These are phyloP conservation scores for Ceraclea dissimilis DNA, from an alignment of 2,888 invertebrate genomes.

Conservation along the genomic window DNA sequence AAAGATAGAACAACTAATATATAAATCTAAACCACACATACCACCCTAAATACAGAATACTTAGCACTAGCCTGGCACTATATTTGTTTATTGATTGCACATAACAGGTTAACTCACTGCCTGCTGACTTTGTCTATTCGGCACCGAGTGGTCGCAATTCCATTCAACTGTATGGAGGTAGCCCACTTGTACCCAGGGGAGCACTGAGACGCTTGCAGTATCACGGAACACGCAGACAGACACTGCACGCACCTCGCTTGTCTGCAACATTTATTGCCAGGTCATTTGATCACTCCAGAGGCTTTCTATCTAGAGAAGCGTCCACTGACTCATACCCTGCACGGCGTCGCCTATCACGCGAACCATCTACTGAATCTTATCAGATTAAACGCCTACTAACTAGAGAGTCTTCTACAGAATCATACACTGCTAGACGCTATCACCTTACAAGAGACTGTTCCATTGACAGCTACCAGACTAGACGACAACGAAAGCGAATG, in stretches of 20 bases:
- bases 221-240: slow-evolving; percentile 42
- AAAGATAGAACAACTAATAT: no score
- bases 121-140: slow-evolving; percentile 78
- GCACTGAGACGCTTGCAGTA: slow-evolving; percentile 34
- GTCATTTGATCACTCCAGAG: slow-evolving; percentile 22
- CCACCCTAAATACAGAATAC: no score
- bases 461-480: slow-evolving; percentile 24
- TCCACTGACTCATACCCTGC: slow-evolving; percentile 25
- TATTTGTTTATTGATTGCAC: not conserved
- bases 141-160: slow-evolving; percentile 48
- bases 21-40: no score
- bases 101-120: slow-evolving; percentile 64
- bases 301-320: slow-evolving; percentile 22
- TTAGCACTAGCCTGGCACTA: no score
- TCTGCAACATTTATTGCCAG: slow-evolving; percentile 19
- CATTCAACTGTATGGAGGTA: slow-evolving; percentile 29
- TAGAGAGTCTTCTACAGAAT: slow-evolving; percentile 24
- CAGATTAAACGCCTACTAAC: slow-evolving; percentile 21
- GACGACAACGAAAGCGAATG: slow-evolving; percentile 40
- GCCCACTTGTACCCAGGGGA: slow-evolving; percentile 36
- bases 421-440: slow-evolving; percentile 18
- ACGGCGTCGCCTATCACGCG: slow-evolving; percentile 20
- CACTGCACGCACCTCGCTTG: slow-evolving; percentile 46
- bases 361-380: slow-evolving; percentile 24
- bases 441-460: slow-evolving; percentile 25